phyloP scores from a whole-genome alignment of 2,797 vertebrate genomes.

The Australoheros facetus region DNA sequence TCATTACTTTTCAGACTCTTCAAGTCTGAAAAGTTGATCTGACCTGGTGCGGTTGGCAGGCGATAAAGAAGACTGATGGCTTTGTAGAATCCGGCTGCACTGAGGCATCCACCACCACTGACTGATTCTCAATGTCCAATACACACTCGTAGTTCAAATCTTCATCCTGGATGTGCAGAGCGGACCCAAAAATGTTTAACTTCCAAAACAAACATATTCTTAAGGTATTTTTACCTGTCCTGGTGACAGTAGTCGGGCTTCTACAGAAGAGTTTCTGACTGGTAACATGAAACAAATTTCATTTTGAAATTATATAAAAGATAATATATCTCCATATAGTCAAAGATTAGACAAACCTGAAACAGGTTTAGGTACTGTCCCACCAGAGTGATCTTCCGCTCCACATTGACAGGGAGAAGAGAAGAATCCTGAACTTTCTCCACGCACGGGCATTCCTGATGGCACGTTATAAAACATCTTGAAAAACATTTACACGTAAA shows the following conservation, averaged over 20 bases:
- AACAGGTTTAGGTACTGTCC: constrained; percentile 91
- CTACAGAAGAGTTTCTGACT: background rate
- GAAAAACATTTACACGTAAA: background rate
- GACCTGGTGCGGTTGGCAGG: constrained; percentile 90
- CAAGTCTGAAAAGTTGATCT: constrained; percentile 8
- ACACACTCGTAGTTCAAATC: constrained; percentile 89
- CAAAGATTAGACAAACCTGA: constrained; percentile 77
- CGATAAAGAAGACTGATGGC: constrained; percentile 84
- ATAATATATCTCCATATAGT: background rate
- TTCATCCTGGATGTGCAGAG: constrained; percentile 79
- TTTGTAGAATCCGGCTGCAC: constrained; percentile 83
- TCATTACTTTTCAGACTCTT: background rate
- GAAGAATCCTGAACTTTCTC: constrained; percentile 86
- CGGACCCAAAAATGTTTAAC: background rate
- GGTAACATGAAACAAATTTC: background rate
- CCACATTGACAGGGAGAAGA: constrained; percentile 88
- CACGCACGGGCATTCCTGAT: constrained; percentile 90
- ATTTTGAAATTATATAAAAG: background rate
- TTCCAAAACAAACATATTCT: background rate
- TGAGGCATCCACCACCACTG: constrained; percentile 85
- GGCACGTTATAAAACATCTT: constrained; percentile 25
- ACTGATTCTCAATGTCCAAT: constrained; percentile 85
- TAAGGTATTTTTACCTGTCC: too few species aligned
- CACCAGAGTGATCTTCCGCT: constrained; percentile 86
- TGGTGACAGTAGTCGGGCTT: background rate